Evolutionary conservation across 37 sponge, comb jelly and placozoan genomes (phyloP).

Genomic region (Halichondria panicea): DNA sequence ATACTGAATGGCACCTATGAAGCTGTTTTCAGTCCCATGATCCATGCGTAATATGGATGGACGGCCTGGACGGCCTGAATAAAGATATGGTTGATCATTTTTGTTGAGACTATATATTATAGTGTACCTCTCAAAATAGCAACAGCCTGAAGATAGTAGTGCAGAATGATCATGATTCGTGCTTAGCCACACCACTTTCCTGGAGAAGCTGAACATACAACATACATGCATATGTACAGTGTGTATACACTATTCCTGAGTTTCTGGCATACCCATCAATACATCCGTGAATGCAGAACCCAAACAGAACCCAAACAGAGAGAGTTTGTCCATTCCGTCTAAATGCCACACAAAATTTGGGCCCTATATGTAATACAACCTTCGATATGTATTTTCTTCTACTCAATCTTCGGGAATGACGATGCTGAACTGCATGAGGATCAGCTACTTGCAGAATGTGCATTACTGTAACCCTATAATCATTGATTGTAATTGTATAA

Average conservation of each 20-base stretch:
- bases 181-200: constrained; percentile 44
- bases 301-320: constrained; percentile 45
- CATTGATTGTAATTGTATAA: too few relatives aligned
- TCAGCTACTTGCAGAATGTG: too few relatives aligned
- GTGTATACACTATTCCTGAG: neutral
- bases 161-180: neutral
- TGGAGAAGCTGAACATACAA: constrained; percentile 22
- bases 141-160: neutral
- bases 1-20: constrained; percentile 15
- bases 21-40: constrained; percentile 39
- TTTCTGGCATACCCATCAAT: constrained; percentile 28
- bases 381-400: too few relatives aligned
- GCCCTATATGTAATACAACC: too few relatives aligned
- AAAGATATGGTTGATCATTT: too few relatives aligned
- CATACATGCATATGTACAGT: neutral
- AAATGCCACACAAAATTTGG: constrained; percentile 53
- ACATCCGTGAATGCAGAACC: constrained; percentile 37
- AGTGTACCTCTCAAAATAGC: neutral
- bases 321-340: constrained; percentile 53
- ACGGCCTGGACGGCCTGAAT: constrained; percentile 12
- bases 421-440: too few relatives aligned
- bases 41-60: constrained; percentile 32
- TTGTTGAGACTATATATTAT: neutral
- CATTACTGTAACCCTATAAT: too few relatives aligned
- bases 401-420: too few relatives aligned